phyloP scores from a whole-genome alignment of 2,888 invertebrate species.

The Dione vanillae region DNA sequence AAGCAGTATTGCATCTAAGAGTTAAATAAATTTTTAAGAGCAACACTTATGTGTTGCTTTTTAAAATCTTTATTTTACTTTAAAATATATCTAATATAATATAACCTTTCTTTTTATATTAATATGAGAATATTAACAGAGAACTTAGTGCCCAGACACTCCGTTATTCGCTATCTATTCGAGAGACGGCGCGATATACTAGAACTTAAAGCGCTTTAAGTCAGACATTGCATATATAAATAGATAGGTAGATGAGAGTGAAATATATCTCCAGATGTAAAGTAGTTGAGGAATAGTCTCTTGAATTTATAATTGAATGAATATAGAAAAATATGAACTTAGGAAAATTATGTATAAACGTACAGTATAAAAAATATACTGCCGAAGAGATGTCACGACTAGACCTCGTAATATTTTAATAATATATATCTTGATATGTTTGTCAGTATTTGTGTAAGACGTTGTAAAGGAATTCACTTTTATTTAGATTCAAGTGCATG shows the following conservation, averaged over 20 bases:
- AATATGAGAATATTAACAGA: background rate
- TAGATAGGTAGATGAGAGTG: background rate
- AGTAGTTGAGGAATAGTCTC: background rate
- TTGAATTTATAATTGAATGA: constrained; percentile 36
- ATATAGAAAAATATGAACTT: constrained; percentile 24
- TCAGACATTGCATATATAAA: background rate
- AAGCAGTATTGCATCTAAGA: too few species aligned
- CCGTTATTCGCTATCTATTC: background rate
- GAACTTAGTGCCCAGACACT: background rate
- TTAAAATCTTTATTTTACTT: too few species aligned
- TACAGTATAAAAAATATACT: constrained; percentile 23
- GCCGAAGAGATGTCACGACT: background rate
- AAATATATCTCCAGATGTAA: background rate
- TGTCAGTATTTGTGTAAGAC: too few species aligned
- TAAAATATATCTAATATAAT: too few species aligned
- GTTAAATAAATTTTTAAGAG: too few species aligned
- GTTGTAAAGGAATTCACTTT: too few species aligned
- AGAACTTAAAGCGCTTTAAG: too few species aligned
- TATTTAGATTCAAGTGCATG: too few species aligned
- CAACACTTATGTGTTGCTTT: too few species aligned
- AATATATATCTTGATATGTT: too few species aligned
- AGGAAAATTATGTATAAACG: constrained; percentile 21
- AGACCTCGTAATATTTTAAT: constrained; percentile 27
- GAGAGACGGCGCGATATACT: too few species aligned
- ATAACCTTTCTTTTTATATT: too few species aligned